Evolutionary conservation across 2,113 vertebrate genomes (phyloP).

Genomic region (Lampris incognitus): DNA sequence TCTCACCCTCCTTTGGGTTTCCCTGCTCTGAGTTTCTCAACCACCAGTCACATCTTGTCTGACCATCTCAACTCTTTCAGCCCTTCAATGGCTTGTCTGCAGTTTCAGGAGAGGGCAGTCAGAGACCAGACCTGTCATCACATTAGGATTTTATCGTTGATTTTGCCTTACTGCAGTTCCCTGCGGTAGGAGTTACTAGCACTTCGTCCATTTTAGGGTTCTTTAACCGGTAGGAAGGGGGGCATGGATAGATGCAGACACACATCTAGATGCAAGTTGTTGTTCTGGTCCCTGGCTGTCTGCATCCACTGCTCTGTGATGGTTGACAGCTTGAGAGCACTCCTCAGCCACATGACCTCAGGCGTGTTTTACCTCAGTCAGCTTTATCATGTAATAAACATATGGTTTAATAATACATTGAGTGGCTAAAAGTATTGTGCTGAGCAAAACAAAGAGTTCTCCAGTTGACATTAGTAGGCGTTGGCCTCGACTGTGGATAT

Average conservation of each 20-base stretch:
- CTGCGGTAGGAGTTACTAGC: constrained; percentile 51
- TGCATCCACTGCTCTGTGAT: constrained; percentile 93
- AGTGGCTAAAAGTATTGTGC: constrained; percentile 26
- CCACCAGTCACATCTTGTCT: constrained; percentile 68
- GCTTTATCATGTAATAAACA: constrained; percentile 8
- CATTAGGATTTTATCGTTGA: constrained; percentile 52
- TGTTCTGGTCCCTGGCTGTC: constrained; percentile 86
- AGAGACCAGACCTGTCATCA: constrained; percentile 77
- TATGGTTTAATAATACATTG: neutral
- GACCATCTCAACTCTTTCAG: constrained; percentile 74
- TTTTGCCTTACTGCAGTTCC: constrained; percentile 38
- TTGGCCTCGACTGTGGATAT: constrained; percentile 8
- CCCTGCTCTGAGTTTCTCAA: constrained; percentile 53
- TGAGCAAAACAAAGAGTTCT: constrained; percentile 13
- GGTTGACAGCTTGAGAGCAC: constrained; percentile 93
- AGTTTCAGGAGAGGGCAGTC: constrained; percentile 85
- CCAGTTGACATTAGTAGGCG: constrained; percentile 22
- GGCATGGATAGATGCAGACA: constrained; percentile 19
- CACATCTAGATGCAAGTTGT: constrained; percentile 25
- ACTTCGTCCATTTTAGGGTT: constrained; percentile 57
- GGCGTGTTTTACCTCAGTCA: no score
- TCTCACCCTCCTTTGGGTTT: constrained; percentile 12
- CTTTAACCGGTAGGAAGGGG: constrained; percentile 45
- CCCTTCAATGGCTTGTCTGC: constrained; percentile 88
- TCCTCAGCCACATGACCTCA: constrained; percentile 78